Evolutionary conservation across 2,113 vertebrate genomes (phyloP).

Genomic region (Xerus inauris): DNA sequence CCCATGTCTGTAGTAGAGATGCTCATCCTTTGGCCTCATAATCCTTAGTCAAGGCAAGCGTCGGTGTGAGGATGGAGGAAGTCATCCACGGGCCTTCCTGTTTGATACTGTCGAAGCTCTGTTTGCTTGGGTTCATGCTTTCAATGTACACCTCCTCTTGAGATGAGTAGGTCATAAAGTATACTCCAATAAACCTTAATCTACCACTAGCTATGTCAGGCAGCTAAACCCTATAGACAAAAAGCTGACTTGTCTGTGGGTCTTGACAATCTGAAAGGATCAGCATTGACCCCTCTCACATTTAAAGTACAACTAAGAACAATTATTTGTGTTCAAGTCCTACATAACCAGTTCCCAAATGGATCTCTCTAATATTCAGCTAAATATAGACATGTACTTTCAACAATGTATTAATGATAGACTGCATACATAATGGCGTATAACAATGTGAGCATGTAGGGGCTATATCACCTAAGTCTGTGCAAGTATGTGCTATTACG

Average conservation of each 20-base stretch:
- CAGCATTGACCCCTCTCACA: background rate
- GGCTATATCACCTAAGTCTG: background rate
- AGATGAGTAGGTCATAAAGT: background rate
- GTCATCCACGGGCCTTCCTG: background rate
- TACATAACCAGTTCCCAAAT: background rate
- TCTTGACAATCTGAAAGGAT: background rate
- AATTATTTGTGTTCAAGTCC: background rate
- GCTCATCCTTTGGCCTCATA: background rate
- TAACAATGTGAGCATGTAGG: too few relatives aligned
- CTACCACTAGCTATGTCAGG: background rate
- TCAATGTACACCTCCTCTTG: background rate
- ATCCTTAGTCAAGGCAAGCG: background rate
- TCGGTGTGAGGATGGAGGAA: background rate
- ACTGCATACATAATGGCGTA: background rate
- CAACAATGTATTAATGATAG: too few relatives aligned
- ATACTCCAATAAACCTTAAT: background rate
- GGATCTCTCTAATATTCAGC: background rate
- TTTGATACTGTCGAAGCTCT: background rate
- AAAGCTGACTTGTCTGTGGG: background rate
- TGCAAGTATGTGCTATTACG: background rate
- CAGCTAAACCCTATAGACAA: background rate
- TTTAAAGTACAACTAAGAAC: background rate
- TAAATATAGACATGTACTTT: background rate
- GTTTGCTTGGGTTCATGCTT: background rate
- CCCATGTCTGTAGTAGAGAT: background rate